Conservation (phyloP, 2,888 invertebrate species). For the Clistopyga incitator region DNA sequence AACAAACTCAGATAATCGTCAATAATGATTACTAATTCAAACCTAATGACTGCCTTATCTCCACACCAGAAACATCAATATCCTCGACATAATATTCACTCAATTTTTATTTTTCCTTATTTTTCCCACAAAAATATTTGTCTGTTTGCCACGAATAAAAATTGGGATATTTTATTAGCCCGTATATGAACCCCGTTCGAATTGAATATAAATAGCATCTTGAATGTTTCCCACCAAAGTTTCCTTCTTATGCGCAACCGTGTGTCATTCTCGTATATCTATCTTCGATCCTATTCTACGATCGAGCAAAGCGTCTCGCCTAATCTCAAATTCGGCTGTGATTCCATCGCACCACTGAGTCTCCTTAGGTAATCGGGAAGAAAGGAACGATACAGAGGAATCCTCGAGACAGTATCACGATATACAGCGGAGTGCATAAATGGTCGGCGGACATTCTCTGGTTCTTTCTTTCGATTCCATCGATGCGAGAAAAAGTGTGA, state of each 20-base stretch:
- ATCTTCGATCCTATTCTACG: neutral
- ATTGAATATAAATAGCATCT: neutral
- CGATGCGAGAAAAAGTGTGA: slow-evolving; percentile 47
- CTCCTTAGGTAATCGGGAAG: slow-evolving; percentile 28
- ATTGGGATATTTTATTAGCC: neutral
- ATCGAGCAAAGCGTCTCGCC: neutral
- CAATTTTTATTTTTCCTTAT: neutral
- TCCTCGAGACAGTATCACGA: neutral
- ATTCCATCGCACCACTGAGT: slow-evolving; percentile 2
- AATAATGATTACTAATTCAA: no score
- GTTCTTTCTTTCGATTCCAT: slow-evolving; percentile 43
- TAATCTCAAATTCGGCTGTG: slow-evolving; percentile 12
- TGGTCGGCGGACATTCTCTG: slow-evolving; percentile 23
- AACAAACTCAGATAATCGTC: no score
- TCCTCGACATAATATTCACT: no score
- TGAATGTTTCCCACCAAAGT: neutral
- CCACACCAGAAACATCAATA: no score
- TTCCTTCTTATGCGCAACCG: slow-evolving; percentile 12
- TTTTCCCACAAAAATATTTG: neutral
- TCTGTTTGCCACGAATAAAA: neutral
- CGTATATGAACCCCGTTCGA: neutral
- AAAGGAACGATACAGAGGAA: slow-evolving; percentile 26
- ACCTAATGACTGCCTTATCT: no score
- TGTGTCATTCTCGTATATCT: slow-evolving; percentile 18
- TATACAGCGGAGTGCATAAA: slow-evolving; percentile 42